Conservation (phyloP, 2,888 invertebrate genomes). For the Neria commutata region DNA sequence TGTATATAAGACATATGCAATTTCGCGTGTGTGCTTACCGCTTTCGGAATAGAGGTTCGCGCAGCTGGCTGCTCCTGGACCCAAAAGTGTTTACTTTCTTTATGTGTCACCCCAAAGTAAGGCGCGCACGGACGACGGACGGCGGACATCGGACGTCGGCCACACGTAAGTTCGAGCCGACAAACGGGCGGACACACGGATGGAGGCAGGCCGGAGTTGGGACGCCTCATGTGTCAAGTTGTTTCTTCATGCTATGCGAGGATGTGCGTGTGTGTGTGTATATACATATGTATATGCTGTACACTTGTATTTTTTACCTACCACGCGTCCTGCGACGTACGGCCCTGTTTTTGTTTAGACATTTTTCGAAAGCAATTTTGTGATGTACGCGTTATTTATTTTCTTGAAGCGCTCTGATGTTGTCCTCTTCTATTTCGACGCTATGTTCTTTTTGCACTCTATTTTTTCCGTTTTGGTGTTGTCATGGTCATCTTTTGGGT, state of each 20-base stretch:
- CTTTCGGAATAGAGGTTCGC: conserved; percentile 3
- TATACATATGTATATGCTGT: conserved; percentile 30
- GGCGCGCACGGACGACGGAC: background rate
- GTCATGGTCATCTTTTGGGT: conserved; percentile 22
- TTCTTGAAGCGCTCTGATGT: conserved; percentile 21
- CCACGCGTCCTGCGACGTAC: conserved; percentile 38
- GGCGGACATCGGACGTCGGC: background rate
- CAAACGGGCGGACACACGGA: conserved; percentile 33
- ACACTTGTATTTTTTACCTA: conserved; percentile 9
- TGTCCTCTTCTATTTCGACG: conserved; percentile 6
- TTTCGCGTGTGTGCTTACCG: conserved; percentile 20
- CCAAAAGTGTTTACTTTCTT: conserved; percentile 20
- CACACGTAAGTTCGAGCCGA: background rate
- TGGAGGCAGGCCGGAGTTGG: no score
- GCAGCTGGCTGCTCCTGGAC: conserved; percentile 17
- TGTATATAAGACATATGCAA: conserved; percentile 9
- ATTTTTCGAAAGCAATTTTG: conserved; percentile 20
- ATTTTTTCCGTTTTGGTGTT: background rate
- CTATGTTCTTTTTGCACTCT: background rate
- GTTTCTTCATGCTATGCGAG: background rate
- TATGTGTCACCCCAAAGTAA: conserved; percentile 6
- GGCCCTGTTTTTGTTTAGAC: conserved; percentile 30
- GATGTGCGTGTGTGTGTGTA: background rate
- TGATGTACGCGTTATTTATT: conserved; percentile 43
- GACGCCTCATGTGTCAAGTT: background rate